phyloP scores from a whole-genome alignment of 2,113 vertebrate genomes.

The Cyanoramphus novaezelandiae region DNA sequence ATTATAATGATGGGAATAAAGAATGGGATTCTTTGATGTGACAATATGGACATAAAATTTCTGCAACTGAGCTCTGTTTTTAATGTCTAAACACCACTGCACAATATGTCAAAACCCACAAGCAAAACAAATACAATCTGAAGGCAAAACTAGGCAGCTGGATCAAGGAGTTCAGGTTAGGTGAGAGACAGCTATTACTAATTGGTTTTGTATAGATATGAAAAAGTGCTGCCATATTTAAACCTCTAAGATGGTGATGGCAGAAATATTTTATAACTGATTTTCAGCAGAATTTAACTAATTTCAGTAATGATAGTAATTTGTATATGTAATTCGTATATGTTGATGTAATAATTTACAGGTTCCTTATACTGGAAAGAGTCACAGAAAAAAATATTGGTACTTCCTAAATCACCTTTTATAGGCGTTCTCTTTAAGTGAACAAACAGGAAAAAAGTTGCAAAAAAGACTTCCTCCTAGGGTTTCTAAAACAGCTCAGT shows the following conservation, averaged over 20 bases:
- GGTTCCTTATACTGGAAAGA: background rate
- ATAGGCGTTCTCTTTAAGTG: slow-evolving; percentile 42
- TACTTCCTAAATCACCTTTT: background rate
- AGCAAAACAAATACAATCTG: background rate
- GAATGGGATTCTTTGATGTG: background rate
- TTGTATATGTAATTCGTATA: background rate
- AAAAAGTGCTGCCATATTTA: background rate
- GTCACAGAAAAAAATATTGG: background rate
- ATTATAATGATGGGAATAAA: background rate
- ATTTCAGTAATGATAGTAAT: background rate
- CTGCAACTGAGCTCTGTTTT: background rate
- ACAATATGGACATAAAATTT: background rate
- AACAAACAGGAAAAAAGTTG: slow-evolving; percentile 57
- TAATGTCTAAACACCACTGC: background rate
- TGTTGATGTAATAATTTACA: background rate
- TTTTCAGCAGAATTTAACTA: background rate
- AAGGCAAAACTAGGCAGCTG: background rate
- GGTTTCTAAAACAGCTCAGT: slow-evolving; percentile 49
- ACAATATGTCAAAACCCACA: background rate
- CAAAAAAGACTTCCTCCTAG: slow-evolving; percentile 69
- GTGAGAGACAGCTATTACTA: background rate
- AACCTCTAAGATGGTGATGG: background rate
- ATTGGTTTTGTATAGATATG: background rate
- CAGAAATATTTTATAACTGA: background rate
- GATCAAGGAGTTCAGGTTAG: background rate